Evolutionary conservation across 2,113 vertebrate genomes (phyloP), one percentile per base, ranked within the genome.

Genomic region (Stomatorhinus ivindoensis): DNA sequence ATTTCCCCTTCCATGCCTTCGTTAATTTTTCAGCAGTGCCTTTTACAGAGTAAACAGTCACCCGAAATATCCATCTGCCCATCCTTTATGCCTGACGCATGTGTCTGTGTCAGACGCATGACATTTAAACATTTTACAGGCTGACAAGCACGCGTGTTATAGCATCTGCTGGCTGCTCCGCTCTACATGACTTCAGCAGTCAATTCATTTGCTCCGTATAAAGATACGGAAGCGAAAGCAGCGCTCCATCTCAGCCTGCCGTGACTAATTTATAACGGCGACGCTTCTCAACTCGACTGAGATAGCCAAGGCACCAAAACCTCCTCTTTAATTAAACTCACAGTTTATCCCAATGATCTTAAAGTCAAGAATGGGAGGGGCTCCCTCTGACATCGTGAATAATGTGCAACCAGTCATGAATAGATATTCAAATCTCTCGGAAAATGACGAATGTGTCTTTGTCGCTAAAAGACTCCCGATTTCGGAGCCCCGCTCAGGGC

Each of bases 251-350:
- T 82, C 47, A 83, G 69, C 8, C 47, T 55, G 31, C 73, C 76
- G 19, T 42, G 2, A 44, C 86, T 91, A 89, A 91, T 90, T 65
- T 90, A 90, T 51, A 90, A 91, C 90, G 90, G 90, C 89, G 92
- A 80, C 89, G 82, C 91, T 90, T 92, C 91, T 58, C 93, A 91
- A 93, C 92, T 92, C 91, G 92, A 91, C 89, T 90, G 90, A 87
- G 89, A 93, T 91, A 90, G 91, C 89, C 88, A 87, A 90, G 86
- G 85, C 35, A 0, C 50, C 88, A 89, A 27, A 65, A 10, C 48
- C 83, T 92, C 88, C 92, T 90, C 90, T 93, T 92, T 93, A 94
- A 94, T 95, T 93, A 95, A 93, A 94, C 89, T 84, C 84, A 58
- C 86, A 13, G 89, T 94, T 94, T 93, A 93, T 92, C 86, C 88